A percentile compares a stretch with the other conserved stretches of the same genome.
Conservation (phyloP, 1,140 invertebrate genomes). For the Drosophila cardini region DNA sequence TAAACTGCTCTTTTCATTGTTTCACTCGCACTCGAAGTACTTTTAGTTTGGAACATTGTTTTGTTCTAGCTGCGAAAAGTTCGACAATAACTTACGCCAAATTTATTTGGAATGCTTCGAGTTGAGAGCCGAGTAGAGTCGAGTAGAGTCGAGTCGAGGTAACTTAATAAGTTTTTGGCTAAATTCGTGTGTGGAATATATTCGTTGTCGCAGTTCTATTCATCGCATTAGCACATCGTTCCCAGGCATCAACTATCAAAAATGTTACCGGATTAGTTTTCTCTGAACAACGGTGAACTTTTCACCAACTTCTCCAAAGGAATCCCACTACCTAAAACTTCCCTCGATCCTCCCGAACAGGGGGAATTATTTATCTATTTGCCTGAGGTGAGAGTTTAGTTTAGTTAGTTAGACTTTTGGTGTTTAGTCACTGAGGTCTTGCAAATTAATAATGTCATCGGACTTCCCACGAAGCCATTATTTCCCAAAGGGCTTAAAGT, state of each 20-base stretch:
- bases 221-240: constrained; percentile 27
- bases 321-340: no score
- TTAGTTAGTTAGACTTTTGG: constrained; percentile 10
- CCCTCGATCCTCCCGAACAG: not conserved
- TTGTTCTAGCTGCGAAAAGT: constrained; percentile 25
- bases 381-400: constrained; percentile 8
- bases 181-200: constrained; percentile 23
- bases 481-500: constrained; percentile 12
- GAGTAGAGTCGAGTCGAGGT: constrained; percentile 3
- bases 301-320: constrained; percentile 18
- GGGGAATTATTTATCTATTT: constrained; percentile 27
- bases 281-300: constrained; percentile 9
- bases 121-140: not conserved
- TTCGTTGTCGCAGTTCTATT: constrained; percentile 5
- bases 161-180: constrained; percentile 42
- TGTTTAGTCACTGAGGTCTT: constrained; percentile 11
- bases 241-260: constrained; percentile 35
- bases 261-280: constrained; percentile 43
- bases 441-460: constrained; percentile 25
- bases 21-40: not conserved
- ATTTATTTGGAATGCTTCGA: constrained; percentile 31
- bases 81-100: constrained; percentile 31
- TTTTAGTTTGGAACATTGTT: constrained; percentile 17
- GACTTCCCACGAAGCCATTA: constrained; percentile 7
- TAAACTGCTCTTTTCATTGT: constrained; percentile 19